Base-by-base conservation (phyloP, 2,113 vertebrate genomes). In the Pyxicephalus adspersus region DNA sequence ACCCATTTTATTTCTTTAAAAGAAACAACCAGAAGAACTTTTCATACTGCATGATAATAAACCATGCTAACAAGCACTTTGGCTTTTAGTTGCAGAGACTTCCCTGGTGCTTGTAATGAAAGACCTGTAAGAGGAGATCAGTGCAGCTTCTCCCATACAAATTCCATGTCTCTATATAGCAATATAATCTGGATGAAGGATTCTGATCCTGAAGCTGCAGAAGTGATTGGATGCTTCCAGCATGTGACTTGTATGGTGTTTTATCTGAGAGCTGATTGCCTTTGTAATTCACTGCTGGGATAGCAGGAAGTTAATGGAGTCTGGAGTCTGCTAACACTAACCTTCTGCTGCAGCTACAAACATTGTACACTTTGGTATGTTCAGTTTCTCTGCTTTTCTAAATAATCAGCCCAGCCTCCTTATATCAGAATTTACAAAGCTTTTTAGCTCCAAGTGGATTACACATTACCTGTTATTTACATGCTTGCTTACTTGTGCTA, bases 91-190 rank as follows among this genome's bases (percentile, higher is more conserved):
- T 9, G 6, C 8, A 38, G 38, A 38, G 38, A 9, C 38, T 45
- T 38, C 9, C 5, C 5, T 1, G 34, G 9, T 5, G 38, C 9
- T 1, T 8, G 15, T 58, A 26, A 16, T 26, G 23, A 25, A 1
- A 64, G 5, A 25, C 34, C 29, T 18, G 2, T 28, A 2, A 22
- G 52, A 45, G 64, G 16, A 26, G n/a, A 19, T n/a, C 50, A 18
- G 52, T 25, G n/a, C 31, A 22, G 31, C 52, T 18, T 60, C 22
- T 50, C 28, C 34, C 57, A 29, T 7, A 34, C 70, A 20, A 9
- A 73, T 11, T 6, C 7, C 58, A 38, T 71, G 25, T 70, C 66
- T 80, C 70, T 80, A 80, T 71, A 71, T 71, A 71, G 77, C 45
- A 80, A 63, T 80, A 22, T 71, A 63, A 80, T 80, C 38, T 70